Evolutionary conservation across 1,140 invertebrate species (phyloP).

Genomic region (Drosophila bocki): DNA sequence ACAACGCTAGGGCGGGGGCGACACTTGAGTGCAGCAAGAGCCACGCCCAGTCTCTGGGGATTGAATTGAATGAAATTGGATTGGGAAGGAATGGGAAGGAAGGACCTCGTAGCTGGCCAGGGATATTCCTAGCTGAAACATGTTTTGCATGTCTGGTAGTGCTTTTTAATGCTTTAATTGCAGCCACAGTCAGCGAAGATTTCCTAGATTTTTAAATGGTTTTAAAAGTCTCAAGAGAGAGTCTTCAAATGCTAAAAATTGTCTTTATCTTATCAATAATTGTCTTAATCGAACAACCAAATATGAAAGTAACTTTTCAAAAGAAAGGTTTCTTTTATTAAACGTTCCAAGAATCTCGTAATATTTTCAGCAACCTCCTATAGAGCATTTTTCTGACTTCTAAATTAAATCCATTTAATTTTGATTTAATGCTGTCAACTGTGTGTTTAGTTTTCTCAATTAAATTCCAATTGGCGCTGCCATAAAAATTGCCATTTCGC

Average conservation of each 20-base stretch:
- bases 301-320: too few relatives aligned
- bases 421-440: conserved; percentile 3
- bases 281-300: too few relatives aligned
- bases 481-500: conserved; percentile 60
- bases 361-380: background rate
- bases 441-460: conserved; percentile 54
- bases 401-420: background rate
- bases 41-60: conserved; percentile 59
- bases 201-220: background rate
- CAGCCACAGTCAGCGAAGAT: background rate
- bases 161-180: conserved; percentile 40
- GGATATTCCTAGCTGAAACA: conserved; percentile 17
- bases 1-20: conserved; percentile 26
- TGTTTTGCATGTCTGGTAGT: conserved; percentile 16
- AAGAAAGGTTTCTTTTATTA: background rate
- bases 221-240: background rate
- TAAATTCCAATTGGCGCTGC: conserved; percentile 69
- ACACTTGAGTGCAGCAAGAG: conserved; percentile 51
- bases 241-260: too few relatives aligned
- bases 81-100: background rate
- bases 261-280: too few relatives aligned
- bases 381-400: background rate
- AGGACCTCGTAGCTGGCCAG: conserved; percentile 4
- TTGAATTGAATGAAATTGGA: background rate
- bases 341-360: background rate